A percentile compares a stretch with the other conserved stretches of the same genome.
Evolutionary conservation across 1,140 invertebrate genomes (phyloP).

Genomic region (Lepeophtheirus salmonis): DNA sequence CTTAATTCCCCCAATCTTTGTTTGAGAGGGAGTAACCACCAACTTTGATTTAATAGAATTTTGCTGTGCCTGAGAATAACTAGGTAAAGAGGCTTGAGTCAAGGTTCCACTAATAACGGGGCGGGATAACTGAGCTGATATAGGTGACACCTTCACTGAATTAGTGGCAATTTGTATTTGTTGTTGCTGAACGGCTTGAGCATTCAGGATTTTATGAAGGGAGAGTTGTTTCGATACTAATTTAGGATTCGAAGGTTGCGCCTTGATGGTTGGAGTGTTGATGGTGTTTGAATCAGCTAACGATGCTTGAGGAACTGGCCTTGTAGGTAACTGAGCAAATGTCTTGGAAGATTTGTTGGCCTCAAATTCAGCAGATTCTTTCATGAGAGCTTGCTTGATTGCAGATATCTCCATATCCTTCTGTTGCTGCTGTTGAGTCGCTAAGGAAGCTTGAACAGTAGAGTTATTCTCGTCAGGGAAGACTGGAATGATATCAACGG

Average conservation of each 20-base stretch:
- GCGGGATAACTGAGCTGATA: conserved; percentile 12
- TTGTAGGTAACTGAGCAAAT: not conserved
- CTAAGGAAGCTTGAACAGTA: not conserved
- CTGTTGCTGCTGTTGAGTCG: not conserved
- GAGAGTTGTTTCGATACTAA: conserved; percentile 1
- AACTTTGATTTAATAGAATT: conserved; percentile 1
- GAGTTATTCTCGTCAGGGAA: not conserved
- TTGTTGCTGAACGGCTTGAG: not conserved
- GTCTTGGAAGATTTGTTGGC: not conserved
- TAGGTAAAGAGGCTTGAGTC: not conserved
- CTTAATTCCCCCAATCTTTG: no score
- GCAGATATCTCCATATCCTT: conserved; percentile 10
- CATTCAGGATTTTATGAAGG: conserved; percentile 10
- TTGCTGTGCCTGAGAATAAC: conserved; percentile 12
- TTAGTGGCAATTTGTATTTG: not conserved
- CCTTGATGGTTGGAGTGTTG: not conserved
- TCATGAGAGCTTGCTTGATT: conserved; percentile 13
- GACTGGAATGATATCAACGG: not conserved
- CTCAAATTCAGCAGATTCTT: conserved; percentile 9
- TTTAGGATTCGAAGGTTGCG: not conserved
- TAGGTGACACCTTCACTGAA: conserved; percentile 1
- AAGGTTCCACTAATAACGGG: not conserved
- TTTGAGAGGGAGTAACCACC: not conserved
- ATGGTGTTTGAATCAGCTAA: not conserved
- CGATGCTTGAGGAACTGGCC: conserved; percentile 6